Evolutionary conservation across 2,797 vertebrate genomes (phyloP), one percentile per base, ranked within the genome.

Genomic region (Protonibea diacanthus): DNA sequence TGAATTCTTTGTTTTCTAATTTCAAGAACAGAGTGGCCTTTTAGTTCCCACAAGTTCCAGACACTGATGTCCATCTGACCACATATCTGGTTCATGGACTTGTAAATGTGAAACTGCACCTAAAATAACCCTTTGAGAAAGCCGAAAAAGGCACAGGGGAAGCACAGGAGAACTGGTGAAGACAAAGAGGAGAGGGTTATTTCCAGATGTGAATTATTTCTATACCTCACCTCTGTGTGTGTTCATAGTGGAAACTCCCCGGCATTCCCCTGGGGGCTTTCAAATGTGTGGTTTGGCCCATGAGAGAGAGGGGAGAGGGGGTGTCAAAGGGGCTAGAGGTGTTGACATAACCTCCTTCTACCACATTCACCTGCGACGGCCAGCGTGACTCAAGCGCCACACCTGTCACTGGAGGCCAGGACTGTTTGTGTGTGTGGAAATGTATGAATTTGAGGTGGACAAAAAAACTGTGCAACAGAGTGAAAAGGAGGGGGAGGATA

Each of bases 181-280:
- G 21, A 65, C 68, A 68, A 25, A 65, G 44, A 70, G 45, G 6
- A 72, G 25, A 84, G 40, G 74, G 73, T 82, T 77, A 53, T 82
- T 88, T 86, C 86, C 83, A 90, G 76, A 89, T 89, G 82, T 82
- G 79, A 71, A 74, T 80, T 81, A 85, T 80, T 81, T 77, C 69
- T 84, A 56, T 71, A 72, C 56, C 71, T 82, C 86, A 90, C 84
- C 82, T 88, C 72, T 68, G 27, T 80, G 60, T 87, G 73, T 85
- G 82, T 81, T 88, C 85, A 84, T 56, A 58, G 65, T 81, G 91
- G 89, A 92, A 94, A 92, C 74, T 88, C 89, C 89, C 90, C 14
- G 78, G 84, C 67, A 83, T 85, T 94, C 73, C 86, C 90, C 70
- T 21, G 67, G 15, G 64, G 69, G 52, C 60, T 72, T 88, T 76